These are phyloP conservation scores for Eucriotettix oculatus DNA, from an alignment of 2,888 invertebrate species.

Conservation along the genomic window DNA sequence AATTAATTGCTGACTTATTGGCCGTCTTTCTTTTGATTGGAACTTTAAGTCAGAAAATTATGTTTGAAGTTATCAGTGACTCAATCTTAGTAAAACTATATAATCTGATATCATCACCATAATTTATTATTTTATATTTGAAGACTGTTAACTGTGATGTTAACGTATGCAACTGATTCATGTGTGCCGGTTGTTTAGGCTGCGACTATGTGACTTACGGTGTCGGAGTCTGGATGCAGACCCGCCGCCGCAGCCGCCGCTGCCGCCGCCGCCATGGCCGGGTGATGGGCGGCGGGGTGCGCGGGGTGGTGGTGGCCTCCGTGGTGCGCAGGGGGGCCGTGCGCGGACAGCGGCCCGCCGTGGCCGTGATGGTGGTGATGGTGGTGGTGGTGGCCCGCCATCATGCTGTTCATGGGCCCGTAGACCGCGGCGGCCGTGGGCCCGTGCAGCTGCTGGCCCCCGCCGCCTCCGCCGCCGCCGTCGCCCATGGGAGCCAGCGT, in stretches of 20 bases:
- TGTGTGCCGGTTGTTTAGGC: too few species aligned
- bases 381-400: slow-evolving; percentile 37
- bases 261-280: slow-evolving; percentile 50
- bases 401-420: slow-evolving; percentile 31
- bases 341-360: slow-evolving; percentile 29
- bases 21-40: too few species aligned
- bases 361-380: slow-evolving; percentile 32
- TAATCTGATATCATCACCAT: too few species aligned
- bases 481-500: slow-evolving; percentile 84
- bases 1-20: too few species aligned
- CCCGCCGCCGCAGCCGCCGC: slow-evolving; percentile 61
- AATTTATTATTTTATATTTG: too few species aligned
- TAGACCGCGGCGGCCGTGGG: slow-evolving; percentile 57
- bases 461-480: slow-evolving; percentile 28
- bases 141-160: too few species aligned
- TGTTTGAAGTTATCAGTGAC: too few species aligned
- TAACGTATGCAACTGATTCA: too few species aligned
- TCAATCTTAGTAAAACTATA: too few species aligned
- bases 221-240: slow-evolving; percentile 73
- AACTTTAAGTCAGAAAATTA: too few species aligned
- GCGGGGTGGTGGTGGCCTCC: slow-evolving; percentile 26
- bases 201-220: slow-evolving; percentile 19
- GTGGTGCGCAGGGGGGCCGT: slow-evolving; percentile 45
- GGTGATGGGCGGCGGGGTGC: slow-evolving; percentile 53
- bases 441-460: slow-evolving; percentile 44